Evolutionary conservation across 2,888 invertebrate species (phyloP).

Genomic region (Plemyria rubiginata): DNA sequence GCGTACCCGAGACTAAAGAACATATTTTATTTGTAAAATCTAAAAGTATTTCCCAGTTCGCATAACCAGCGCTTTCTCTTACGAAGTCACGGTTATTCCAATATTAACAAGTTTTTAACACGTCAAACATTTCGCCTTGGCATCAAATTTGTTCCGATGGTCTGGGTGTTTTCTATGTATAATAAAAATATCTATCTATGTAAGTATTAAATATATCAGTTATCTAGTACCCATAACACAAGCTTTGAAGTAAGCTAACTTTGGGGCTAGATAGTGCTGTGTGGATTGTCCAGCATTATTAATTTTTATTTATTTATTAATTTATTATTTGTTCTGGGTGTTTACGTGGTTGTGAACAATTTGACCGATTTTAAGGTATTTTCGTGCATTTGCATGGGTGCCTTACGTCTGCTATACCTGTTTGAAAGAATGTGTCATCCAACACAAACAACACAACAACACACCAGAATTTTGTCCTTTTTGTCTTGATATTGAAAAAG

Average conservation of each 20-base stretch:
- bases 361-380: conserved; percentile 17
- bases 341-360: conserved; percentile 28
- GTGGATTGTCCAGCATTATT: no score
- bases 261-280: no score
- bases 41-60: conserved; percentile 10
- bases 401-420: background rate
- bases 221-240: no score
- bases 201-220: no score
- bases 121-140: conserved; percentile 24
- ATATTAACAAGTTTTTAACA: conserved; percentile 22
- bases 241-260: no score
- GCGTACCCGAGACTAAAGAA: conserved; percentile 13
- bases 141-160: no score
- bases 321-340: conserved; percentile 19
- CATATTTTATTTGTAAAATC: conserved; percentile 20
- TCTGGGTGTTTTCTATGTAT: no score
- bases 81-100: conserved; percentile 25
- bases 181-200: no score
- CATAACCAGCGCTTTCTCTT: conserved; percentile 28
- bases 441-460: no score
- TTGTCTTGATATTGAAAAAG: background rate
- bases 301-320: no score
- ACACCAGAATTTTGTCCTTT: no score
- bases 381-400: background rate
- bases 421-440: background rate